Conservation (phyloP, 2,113 vertebrate species). For the Osmerus eperlanus region DNA sequence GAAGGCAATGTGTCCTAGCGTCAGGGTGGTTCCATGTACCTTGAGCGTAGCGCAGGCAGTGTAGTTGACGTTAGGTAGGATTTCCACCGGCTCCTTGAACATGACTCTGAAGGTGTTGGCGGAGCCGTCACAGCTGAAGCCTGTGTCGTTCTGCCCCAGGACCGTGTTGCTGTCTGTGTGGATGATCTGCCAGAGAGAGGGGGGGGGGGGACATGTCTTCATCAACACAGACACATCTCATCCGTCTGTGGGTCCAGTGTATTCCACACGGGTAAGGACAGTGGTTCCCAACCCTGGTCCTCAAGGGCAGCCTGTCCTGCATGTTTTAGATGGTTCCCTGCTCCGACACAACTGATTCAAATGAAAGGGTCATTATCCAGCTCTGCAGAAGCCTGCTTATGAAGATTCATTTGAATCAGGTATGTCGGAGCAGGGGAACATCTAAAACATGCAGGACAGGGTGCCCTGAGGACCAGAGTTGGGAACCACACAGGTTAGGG, state of each 20-base stretch:
- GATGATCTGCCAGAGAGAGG: conserved; percentile 78
- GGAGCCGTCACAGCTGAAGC: conserved; percentile 95
- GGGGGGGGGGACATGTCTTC: background rate
- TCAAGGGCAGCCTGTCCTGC: no score
- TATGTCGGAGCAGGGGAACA: no score
- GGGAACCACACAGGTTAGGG: background rate
- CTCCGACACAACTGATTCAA: no score
- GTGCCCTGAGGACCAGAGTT: background rate
- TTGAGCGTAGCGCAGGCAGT: conserved; percentile 94
- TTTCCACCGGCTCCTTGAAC: conserved; percentile 97
- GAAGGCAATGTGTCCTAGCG: background rate
- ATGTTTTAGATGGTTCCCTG: no score
- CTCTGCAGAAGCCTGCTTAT: no score
- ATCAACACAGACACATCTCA: background rate
- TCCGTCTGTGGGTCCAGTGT: background rate
- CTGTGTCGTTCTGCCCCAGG: conserved; percentile 94
- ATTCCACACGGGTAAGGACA: no score
- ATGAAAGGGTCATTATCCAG: no score
- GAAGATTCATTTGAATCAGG: no score
- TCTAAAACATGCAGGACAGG: no score
- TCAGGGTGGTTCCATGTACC: conserved; percentile 64
- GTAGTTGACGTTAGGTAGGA: conserved; percentile 94
- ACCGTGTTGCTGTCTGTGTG: conserved; percentile 97
- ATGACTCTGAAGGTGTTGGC: conserved; percentile 96
- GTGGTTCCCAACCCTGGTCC: no score